Evolutionary conservation across 53 echinoderm and acorn worm genomes (phyloP), one percentile per base, ranked within the genome.

Genomic region (Apostichopus leukothele): DNA sequence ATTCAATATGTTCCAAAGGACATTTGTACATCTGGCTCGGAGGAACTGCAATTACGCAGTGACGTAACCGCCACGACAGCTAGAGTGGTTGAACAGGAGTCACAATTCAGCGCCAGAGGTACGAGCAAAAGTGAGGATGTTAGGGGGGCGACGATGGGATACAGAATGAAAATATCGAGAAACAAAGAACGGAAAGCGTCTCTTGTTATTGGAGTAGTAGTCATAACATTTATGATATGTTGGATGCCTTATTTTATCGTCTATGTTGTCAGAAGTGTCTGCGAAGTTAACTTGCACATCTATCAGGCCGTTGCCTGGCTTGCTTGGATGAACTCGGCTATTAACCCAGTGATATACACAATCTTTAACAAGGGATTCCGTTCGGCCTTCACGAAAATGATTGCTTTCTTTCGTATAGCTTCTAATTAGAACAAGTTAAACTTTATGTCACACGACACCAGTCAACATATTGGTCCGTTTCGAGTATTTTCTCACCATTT

Each of bases 361-460:
- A 67, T 67, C 68, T 67, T 67, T n/a, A 67, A 67, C 68, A 13
- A n/a, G 68, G 68, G n/a, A n/a, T 67, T 67, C n/a, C 68, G 68
- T 2, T 16, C 13, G 13, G 68, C 68, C 0, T 67, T 67, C 68
- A 67, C 13, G 68, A 67, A 67, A 67, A n/a, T 67, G 68, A 16
- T 39, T 39, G 39, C 39, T 39, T 39, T 39, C 39, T 39, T 39
- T 39, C 39, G 39, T 39, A 39, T 3, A 39, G 39, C 39, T 39
- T 3, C 3, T 3, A 39, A 39, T 39, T 3, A 39, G 39, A 39
- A 39, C 39, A 39, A 39, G 39, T 39, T 39, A 39, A 39, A 39
- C 39, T 39, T 39, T 39, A 39, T 3, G 39, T 39, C 39, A 39
- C 3, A 39, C 39, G 39, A 39, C 39, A 39, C 2, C 39, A 39